These are phyloP conservation scores for Meandrina meandrites DNA, from an alignment of 92 coral and sea anemone species.

Conservation along the genomic window DNA sequence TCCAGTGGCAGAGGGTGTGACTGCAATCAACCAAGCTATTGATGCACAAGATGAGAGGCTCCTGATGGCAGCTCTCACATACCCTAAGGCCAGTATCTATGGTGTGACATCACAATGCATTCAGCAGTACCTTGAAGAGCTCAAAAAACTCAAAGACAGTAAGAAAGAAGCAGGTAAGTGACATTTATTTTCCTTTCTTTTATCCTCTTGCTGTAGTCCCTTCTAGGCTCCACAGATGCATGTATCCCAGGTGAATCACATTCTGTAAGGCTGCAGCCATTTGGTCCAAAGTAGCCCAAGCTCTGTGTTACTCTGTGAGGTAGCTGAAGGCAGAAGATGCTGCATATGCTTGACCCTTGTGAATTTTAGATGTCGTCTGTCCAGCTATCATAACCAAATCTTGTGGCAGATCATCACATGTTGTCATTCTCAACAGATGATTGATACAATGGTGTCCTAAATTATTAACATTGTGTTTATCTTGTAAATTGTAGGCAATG, in stretches of 20 bases:
- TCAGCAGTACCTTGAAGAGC: conserved; percentile 67
- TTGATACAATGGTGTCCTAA: too few species aligned
- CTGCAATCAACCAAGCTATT: conserved; percentile 78
- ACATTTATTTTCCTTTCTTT: background rate
- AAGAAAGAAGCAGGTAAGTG: conserved; percentile 80
- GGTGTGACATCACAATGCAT: conserved; percentile 90
- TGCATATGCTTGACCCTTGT: background rate
- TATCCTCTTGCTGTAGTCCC: background rate
- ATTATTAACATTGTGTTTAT: background rate
- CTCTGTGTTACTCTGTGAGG: background rate
- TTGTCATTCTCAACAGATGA: too few species aligned
- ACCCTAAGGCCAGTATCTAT: conserved; percentile 79
- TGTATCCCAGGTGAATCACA: background rate
- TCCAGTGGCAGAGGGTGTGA: conserved; percentile 88
- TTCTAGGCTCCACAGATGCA: background rate
- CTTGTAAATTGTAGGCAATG: conserved; percentile 24
- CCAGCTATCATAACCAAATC: too few species aligned
- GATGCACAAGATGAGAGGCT: conserved; percentile 63
- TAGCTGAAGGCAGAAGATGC: background rate
- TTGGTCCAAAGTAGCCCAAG: background rate
- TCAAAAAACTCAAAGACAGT: conserved; percentile 65
- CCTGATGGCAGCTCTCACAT: conserved; percentile 67
- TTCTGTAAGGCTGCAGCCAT: background rate
- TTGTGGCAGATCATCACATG: too few species aligned
- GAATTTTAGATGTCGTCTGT: background rate